Percentiles rank a stretch among this genome's conserved stretches.
These are phyloP conservation scores for Drosophila neutralis DNA, from an alignment of 2,888 invertebrate species.

Conservation along the genomic window DNA sequence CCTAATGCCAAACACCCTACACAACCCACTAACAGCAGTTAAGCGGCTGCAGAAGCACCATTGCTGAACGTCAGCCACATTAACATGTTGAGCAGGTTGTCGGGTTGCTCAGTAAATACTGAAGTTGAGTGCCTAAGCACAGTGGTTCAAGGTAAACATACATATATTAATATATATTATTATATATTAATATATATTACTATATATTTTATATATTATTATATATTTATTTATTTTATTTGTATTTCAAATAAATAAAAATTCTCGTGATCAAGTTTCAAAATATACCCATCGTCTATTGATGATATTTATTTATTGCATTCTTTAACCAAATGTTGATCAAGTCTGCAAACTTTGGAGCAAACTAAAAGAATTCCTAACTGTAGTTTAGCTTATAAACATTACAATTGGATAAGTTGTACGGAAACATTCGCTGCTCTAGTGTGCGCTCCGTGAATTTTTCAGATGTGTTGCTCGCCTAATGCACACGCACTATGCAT, in stretches of 20 bases:
- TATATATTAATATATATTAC: too few species aligned
- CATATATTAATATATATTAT: too few species aligned
- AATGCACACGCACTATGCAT: slow-evolving; percentile 67
- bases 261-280: background rate
- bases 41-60: slow-evolving; percentile 40
- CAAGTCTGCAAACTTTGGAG: background rate
- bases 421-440: background rate
- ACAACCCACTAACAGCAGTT: slow-evolving; percentile 39
- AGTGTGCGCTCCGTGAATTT: slow-evolving; percentile 32
- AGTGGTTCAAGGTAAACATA: slow-evolving; percentile 27
- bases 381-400: background rate
- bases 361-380: background rate
- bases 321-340: background rate
- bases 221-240: too few species aligned
- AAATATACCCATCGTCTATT: background rate
- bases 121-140: slow-evolving; percentile 54
- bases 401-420: background rate
- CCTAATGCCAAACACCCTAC: background rate
- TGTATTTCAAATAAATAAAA: background rate
- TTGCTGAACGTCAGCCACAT: slow-evolving; percentile 51
- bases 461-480: slow-evolving; percentile 46
- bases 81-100: slow-evolving; percentile 74
- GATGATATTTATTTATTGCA: background rate
- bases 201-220: background rate
- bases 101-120: slow-evolving; percentile 16